These are phyloP conservation scores for Schizopygopsis malacanthus DNA, from an alignment of 2,797 vertebrate species.

Conservation along the genomic window DNA sequence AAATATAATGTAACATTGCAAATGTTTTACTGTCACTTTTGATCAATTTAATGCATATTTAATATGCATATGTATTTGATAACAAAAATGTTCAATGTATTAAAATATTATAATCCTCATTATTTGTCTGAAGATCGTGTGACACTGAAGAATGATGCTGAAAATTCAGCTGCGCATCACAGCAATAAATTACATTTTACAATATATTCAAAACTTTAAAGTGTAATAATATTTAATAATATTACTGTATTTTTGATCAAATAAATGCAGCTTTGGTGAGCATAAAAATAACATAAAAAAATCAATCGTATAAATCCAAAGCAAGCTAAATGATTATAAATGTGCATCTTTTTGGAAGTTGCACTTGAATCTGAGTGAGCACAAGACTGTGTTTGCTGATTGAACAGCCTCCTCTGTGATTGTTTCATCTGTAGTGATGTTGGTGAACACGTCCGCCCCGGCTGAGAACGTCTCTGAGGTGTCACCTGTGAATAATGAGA, in stretches of 20 bases:
- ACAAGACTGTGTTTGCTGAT: neutral
- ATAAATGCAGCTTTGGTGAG: neutral
- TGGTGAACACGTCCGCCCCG: neutral
- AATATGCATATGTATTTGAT: too few species aligned
- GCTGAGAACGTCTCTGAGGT: neutral
- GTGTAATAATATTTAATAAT: neutral
- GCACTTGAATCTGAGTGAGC: neutral
- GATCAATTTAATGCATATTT: too few species aligned
- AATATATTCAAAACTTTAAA: neutral
- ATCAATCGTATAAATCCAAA: too few species aligned
- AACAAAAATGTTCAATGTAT: too few species aligned
- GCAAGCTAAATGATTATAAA: neutral
- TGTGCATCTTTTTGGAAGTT: neutral
- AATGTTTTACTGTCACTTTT: too few species aligned
- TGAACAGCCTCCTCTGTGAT: neutral
- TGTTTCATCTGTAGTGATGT: neutral
- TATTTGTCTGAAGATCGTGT: neutral
- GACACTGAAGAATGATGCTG: neutral
- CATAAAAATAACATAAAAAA: neutral
- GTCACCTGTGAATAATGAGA: slow-evolving; percentile 24
- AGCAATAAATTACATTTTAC: neutral
- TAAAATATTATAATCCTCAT: too few species aligned
- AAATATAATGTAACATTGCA: too few species aligned
- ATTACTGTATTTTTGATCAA: neutral
- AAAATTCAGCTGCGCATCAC: neutral